Conservation (phyloP, 2,797 vertebrate species). For the Pseudopleuronectes americanus region DNA sequence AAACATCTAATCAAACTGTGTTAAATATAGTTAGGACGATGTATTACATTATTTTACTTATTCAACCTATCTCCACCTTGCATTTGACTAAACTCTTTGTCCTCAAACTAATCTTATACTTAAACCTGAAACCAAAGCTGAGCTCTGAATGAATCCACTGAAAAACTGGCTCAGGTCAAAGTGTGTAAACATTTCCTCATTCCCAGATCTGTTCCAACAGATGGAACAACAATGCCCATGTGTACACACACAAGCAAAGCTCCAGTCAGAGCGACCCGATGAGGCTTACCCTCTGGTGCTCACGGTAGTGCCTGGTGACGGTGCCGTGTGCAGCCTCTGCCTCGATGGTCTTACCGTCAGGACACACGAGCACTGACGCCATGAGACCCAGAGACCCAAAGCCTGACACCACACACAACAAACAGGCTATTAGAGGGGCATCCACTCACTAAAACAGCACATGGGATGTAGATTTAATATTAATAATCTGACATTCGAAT, state of each 20-base stretch:
- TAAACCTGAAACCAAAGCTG: no score
- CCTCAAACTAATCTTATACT: neutral
- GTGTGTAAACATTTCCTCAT: conserved; percentile 6
- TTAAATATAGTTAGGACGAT: no score
- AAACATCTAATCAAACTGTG: no score
- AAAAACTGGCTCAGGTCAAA: neutral
- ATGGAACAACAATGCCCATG: neutral
- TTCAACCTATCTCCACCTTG: no score
- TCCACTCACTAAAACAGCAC: no score
- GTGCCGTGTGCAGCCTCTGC: conserved; percentile 96
- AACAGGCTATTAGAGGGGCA: neutral
- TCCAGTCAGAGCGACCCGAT: neutral
- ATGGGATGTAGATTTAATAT: no score
- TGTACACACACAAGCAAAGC: neutral
- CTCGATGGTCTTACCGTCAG: conserved; percentile 96
- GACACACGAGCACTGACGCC: conserved; percentile 95
- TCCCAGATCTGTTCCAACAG: neutral
- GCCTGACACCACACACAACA: conserved; percentile 77
- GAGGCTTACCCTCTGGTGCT: conserved; percentile 92
- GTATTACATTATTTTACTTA: no score
- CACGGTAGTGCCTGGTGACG: conserved; percentile 95
- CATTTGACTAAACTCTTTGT: neutral
- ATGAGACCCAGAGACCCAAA: conserved; percentile 97
- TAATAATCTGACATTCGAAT: neutral
- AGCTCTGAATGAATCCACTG: neutral